These are phyloP conservation scores for Torymus aiolomorphi DNA, from an alignment of 2,888 invertebrate species.

Conservation along the genomic window DNA sequence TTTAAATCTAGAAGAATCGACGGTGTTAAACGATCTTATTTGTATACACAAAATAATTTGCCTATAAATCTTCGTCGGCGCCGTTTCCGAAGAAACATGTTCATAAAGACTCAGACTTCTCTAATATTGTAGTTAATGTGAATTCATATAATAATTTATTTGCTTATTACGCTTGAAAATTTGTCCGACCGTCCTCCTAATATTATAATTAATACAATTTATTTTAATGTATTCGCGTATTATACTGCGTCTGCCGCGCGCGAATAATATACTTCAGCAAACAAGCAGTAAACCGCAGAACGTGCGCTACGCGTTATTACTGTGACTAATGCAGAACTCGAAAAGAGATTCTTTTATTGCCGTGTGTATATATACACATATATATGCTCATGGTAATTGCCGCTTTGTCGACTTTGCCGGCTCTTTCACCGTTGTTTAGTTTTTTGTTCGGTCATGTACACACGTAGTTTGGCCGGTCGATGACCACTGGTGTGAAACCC, in stretches of 20 bases:
- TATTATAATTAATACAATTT: neutral
- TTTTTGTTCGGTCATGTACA: too few relatives aligned
- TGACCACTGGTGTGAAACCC: too few relatives aligned
- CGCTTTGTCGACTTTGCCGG: too few relatives aligned
- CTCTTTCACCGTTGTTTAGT: too few relatives aligned
- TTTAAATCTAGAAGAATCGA: slow-evolving; percentile 6
- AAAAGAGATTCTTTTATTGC: slow-evolving; percentile 3
- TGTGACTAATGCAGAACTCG: neutral
- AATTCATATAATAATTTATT: too few relatives aligned
- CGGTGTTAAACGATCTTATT: neutral
- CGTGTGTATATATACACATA: neutral
- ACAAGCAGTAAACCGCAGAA: neutral
- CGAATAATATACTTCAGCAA: too few relatives aligned
- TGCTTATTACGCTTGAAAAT: too few relatives aligned
- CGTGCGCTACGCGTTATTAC: neutral
- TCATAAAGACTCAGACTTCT: too few relatives aligned
- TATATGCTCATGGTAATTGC: neutral
- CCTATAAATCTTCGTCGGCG: slow-evolving; percentile 11
- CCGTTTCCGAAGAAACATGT: too few relatives aligned
- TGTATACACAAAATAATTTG: slow-evolving; percentile 15
- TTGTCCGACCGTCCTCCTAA: neutral
- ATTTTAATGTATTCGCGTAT: slow-evolving; percentile 7
- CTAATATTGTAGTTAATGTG: too few relatives aligned
- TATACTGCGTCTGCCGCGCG: neutral
- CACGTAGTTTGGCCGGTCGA: too few relatives aligned